Evolutionary conservation across 2,888 invertebrate genomes (phyloP).

Genomic region (Acanthosoma haemorrhoidale): DNA sequence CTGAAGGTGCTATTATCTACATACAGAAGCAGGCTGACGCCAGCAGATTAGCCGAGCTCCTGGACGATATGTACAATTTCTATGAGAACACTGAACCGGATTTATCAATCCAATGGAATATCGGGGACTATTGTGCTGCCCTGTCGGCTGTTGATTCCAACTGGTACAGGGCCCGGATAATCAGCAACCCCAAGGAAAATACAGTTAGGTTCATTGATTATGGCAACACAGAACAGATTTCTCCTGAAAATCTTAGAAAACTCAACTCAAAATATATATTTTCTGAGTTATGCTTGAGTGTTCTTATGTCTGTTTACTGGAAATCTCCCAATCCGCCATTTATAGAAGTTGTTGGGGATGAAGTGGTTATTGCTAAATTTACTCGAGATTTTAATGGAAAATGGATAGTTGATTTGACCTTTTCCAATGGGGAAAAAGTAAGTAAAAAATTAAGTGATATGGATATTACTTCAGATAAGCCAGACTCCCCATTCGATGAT

Average conservation of each 20-base stretch:
- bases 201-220: conserved; percentile 42
- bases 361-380: conserved; percentile 54
- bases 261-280: conserved; percentile 45
- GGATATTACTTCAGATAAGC: conserved; percentile 46
- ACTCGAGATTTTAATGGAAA: conserved; percentile 50
- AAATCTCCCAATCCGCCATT: conserved; percentile 45
- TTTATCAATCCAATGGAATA: conserved; percentile 35
- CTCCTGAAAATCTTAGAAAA: conserved; percentile 44
- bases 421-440: conserved; percentile 58
- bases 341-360: conserved; percentile 50
- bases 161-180: conserved; percentile 41
- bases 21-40: conserved; percentile 55
- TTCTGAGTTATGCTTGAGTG: conserved; percentile 45
- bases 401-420: conserved; percentile 60
- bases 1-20: conserved; percentile 56
- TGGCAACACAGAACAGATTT: conserved; percentile 44
- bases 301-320: conserved; percentile 44
- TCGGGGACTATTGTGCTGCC: conserved; percentile 38
- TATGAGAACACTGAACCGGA: conserved; percentile 51
- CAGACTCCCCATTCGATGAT: conserved; percentile 25
- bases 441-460: conserved; percentile 53
- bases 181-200: conserved; percentile 62
- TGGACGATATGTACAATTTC: conserved; percentile 54
- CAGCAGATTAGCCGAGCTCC: conserved; percentile 49
- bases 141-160: conserved; percentile 37